Conservation (phyloP, 2,113 vertebrate species). For the Merops nubicus region DNA sequence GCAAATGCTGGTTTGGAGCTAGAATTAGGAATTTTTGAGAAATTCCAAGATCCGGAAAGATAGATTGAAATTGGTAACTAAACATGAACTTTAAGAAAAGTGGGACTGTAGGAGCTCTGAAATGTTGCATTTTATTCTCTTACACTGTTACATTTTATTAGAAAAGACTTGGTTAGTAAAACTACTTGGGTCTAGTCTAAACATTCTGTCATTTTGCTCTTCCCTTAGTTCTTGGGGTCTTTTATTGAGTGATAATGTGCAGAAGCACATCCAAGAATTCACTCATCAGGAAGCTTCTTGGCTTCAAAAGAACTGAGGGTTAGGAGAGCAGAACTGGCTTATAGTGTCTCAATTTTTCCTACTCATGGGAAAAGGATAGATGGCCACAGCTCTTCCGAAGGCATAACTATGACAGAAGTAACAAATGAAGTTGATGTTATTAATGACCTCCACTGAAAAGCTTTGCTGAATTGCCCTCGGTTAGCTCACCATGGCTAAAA, state of each 20-base stretch:
- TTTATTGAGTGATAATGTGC: not conserved
- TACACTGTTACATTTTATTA: not conserved
- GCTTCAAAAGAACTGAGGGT: not conserved
- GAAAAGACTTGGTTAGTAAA: not conserved
- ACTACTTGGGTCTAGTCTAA: not conserved
- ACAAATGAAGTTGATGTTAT: slow-evolving; percentile 4
- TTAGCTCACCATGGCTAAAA: not conserved
- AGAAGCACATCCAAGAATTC: not conserved
- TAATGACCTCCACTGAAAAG: not conserved
- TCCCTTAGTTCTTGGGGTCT: not conserved
- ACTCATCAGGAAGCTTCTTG: not conserved
- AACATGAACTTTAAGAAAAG: not conserved
- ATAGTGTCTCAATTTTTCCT: not conserved
- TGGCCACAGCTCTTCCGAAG: not conserved
- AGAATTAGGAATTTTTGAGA: not conserved
- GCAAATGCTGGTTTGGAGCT: not conserved
- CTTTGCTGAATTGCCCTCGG: slow-evolving; percentile 5
- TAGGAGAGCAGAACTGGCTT: not conserved
- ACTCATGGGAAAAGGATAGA: not conserved
- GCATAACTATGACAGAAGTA: not conserved
- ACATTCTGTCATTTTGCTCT: not conserved
- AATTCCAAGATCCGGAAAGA: not conserved
- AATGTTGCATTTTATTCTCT: not conserved
- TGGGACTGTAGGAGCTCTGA: not conserved
- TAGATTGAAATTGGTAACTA: not conserved